Evolutionary conservation across 2,797 vertebrate species (phyloP), one percentile per base, ranked within the genome.

Genomic region (Rhinatrema bivittatum): DNA sequence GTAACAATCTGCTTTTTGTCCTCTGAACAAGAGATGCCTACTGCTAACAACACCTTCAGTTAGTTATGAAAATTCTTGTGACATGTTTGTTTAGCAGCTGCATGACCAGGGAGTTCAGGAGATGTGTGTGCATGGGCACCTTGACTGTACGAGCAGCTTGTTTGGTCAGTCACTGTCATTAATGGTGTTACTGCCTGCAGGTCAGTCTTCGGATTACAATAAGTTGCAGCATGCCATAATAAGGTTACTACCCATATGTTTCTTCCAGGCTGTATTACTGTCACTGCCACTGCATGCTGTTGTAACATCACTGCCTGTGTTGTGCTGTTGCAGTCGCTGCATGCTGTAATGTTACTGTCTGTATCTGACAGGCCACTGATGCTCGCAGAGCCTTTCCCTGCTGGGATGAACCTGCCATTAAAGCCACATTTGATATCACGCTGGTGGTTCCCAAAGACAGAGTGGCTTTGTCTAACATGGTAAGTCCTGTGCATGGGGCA

Each of bases 381-480:
- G 94, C 94, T 56, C 93, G 94, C 48, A 83, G 94, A 77, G 94
- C 94, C 60, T 99, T 99, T 73, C 96, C 96, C 53, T 98, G 94
- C 75, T 98, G 96, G 96, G 96, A 98, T 14, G 96, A 98, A 56
- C 94, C 96, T 30, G 92, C 94, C 17, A 96, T 98, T 55, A 99
- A 99, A 85, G 96, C 93, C 65, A 99, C 94, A 7, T 98, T 99
- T 78, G 93, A 98, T 76, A 91, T 99, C 68, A 77, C 86, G 13
- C 76, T 99, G 76, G 89, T 96, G 53, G 91, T 98, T 71, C 94
- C 93, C 60, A 98, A 97, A 79, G 94, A 99, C 76, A 82, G 93
- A 67, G 89, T 98, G 50, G 93, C 94, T 81, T 84, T 99, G 87
- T 99, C 96, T 65, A 99, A 99, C 72, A 99, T 99, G 96, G 96